Percentiles rank a stretch among this genome's conserved stretches.
Evolutionary conservation across 2,797 vertebrate genomes (phyloP).

Genomic region (Poecilia picta): DNA sequence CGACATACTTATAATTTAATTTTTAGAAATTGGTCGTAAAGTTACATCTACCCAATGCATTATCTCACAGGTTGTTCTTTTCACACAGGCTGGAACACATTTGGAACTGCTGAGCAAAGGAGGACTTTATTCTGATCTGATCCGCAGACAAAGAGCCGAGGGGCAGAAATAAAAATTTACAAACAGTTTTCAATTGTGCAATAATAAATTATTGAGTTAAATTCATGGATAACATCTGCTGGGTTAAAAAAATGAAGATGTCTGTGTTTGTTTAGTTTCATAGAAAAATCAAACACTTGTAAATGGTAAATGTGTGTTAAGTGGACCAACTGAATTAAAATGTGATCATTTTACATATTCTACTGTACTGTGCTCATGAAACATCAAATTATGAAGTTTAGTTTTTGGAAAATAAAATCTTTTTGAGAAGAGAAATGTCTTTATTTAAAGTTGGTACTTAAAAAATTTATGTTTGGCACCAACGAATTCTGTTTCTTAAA

Average conservation of each 20-base stretch:
- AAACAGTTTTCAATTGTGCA: conserved; percentile 28
- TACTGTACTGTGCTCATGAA: conserved; percentile 36
- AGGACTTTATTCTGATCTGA: conserved; percentile 89
- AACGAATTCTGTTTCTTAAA: not conserved
- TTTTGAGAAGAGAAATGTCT: not conserved
- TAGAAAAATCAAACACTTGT: conserved; percentile 19
- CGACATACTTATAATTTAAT: conserved; percentile 4
- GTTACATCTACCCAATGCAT: conserved; percentile 4
- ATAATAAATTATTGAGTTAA: conserved; percentile 20
- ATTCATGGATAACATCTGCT: conserved; percentile 21
- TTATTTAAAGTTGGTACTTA: not conserved
- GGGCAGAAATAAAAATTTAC: conserved; percentile 70
- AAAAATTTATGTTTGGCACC: not conserved
- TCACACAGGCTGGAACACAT: conserved; percentile 86
- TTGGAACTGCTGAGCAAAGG: conserved; percentile 85
- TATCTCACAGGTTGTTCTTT: conserved; percentile 40
- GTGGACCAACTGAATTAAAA: conserved; percentile 48
- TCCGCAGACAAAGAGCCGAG: conserved; percentile 85
- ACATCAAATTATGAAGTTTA: not conserved
- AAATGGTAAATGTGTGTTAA: conserved; percentile 13
- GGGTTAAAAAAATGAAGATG: conserved; percentile 22
- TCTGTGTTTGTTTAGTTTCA: conserved; percentile 20
- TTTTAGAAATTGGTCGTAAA: conserved; percentile 15
- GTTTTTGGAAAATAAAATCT: not conserved
- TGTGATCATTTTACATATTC: conserved; percentile 17